Evolutionary conservation across 2,797 vertebrate genomes (phyloP).

Genomic region (Tokudaia muenninki): DNA sequence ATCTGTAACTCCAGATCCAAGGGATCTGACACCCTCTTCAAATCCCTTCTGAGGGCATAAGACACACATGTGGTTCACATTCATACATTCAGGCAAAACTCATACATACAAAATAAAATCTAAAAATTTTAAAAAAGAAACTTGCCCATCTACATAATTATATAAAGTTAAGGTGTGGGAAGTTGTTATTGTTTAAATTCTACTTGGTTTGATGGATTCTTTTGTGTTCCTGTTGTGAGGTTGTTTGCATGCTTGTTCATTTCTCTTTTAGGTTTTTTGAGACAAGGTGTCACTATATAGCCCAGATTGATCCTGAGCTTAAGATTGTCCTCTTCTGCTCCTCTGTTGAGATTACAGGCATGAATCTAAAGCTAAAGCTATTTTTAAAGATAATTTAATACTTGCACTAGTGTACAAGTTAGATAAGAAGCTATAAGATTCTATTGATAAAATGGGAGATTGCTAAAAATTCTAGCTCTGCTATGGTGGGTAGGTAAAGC

Average conservation of each 20-base stretch:
- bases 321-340: not conserved
- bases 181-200: not conserved
- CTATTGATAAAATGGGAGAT: constrained; percentile 37
- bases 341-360: not conserved
- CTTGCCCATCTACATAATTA: constrained; percentile 30
- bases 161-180: not conserved
- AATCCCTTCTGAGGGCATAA: not conserved
- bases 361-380: not conserved
- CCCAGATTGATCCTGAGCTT: not conserved
- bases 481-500: constrained; percentile 37
- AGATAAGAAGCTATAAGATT: constrained; percentile 37
- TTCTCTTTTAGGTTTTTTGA: not conserved
- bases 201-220: not conserved
- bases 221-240: not conserved
- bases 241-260: not conserved
- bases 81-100: not conserved
- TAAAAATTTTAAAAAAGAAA: constrained; percentile 27
- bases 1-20: not conserved
- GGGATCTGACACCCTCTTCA: not conserved
- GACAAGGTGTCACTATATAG: not conserved
- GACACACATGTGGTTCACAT: not conserved
- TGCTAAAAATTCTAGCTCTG: constrained; percentile 39
- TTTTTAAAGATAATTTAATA: constrained; percentile 52
- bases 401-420: constrained; percentile 44
- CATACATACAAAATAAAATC: not conserved